Base-by-base conservation (phyloP, 1,140 invertebrate genomes). In the Drosophila tsacasi region DNA sequence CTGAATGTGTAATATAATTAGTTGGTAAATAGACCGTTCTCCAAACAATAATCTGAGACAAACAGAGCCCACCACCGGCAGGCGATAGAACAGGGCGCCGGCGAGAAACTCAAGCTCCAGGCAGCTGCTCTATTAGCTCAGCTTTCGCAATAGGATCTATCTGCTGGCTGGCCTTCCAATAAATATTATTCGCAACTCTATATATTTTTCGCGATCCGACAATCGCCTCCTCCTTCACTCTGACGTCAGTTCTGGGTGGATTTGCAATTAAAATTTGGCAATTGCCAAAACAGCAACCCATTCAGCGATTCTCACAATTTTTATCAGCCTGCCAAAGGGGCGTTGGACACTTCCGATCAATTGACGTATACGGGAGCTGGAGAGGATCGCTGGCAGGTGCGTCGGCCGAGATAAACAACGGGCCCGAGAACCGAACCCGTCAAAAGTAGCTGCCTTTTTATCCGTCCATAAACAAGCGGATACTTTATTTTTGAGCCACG, bases 211-310 rank as follows among this genome's bases (percentile, higher is more conserved):
- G 17, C 21, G 25, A 17, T 58, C 30, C 35, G 19, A 40, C 23
- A 17, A 39, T 72, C 68, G 25, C 52, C 52, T 35, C 35, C 23
- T 39, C 39, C 5, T 5, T 35, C n/a, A 27, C 25, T 80, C 74
- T 90, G 84, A 89, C 85, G 85, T 90, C 81, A 90, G 74, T 72
- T 63, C 13, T 44, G 44, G 13, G 15, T 19, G 42, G 44, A 90
- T 89, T 89, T 89, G 84, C 81, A 89, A 89, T 89, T 89, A 84
- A 89, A 81, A 89, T 89, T 77, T 68, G 50, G 67, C 67, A 46
- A 80, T 64, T 79, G 75, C 80, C 79, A 57, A 71, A 66, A 30
- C n/a, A 52, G 25, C 67, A 80, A 77, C 66, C 79, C 84, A 83
- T 87, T 87, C 76, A 81, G 44, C 21, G 23, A 23, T 47, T 57